Percentiles rank a stretch among this genome's conserved stretches.
Conservation (phyloP, 2,797 vertebrate species). For the Acanthurus leucopareius region DNA sequence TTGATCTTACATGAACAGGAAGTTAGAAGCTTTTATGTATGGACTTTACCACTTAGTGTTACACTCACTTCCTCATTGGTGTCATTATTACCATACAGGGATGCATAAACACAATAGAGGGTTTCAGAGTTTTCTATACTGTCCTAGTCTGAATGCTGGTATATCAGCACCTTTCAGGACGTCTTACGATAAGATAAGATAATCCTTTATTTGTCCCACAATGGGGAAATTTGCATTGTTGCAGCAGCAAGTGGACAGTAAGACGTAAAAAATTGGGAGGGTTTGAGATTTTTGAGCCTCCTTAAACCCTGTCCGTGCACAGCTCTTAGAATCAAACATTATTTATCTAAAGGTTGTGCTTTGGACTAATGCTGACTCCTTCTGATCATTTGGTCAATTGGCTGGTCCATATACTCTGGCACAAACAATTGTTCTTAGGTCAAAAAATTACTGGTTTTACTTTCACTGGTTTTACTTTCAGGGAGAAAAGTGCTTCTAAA, state of each 20-base stretch:
- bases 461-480: too few relatives aligned
- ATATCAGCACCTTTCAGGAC: conserved; percentile 9
- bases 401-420: too few relatives aligned
- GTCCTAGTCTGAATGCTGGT: conserved; percentile 20
- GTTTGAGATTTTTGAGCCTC: neutral
- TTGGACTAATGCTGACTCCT: too few relatives aligned
- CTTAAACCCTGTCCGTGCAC: neutral
- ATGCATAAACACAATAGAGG: conserved; percentile 28
- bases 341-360: neutral
- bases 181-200: too few relatives aligned
- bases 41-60: conserved; percentile 45
- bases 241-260: too few relatives aligned
- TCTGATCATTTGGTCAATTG: too few relatives aligned
- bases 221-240: too few relatives aligned
- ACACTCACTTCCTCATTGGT: conserved; percentile 58
- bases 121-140: conserved; percentile 17
- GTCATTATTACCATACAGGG: conserved; percentile 29
- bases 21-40: conserved; percentile 38
- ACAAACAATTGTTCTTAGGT: too few relatives aligned
- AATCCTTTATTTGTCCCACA: too few relatives aligned
- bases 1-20: conserved; percentile 58
- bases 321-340: neutral
- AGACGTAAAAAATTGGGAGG: too few relatives aligned
- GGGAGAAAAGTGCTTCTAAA: too few relatives aligned
- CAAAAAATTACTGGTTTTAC: too few relatives aligned